Base-by-base conservation (phyloP, 2,888 invertebrate genomes). In the Charanyca ferruginea region DNA sequence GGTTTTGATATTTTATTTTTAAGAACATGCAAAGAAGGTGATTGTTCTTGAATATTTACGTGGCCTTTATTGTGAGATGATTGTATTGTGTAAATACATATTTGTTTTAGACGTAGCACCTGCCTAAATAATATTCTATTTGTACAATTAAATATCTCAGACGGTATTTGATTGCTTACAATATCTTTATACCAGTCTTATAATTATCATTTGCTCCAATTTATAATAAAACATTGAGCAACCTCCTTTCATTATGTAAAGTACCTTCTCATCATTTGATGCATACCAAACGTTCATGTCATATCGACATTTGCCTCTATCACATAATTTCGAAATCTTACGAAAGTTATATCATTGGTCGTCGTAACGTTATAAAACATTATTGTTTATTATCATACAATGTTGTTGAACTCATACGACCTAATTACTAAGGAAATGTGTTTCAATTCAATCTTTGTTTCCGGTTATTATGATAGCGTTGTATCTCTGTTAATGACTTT, bases 361-460 rank as follows among this genome's bases (percentile, higher is more conserved):
- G n/a, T n/a, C n/a, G n/a, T 41, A 49, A 61, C 13, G 53, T 44
- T 58, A 62, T 48, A 23, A 54, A 69, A 59, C 45, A 59, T 35
- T 1, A 77, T 65, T 72, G 65, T 65, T 54, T 68, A 68, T 54
- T 64, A 73, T 66, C 66, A 55, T 28, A 44, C 55, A 67, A 73
- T 80, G 85, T 81, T 82, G 76, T 82, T 82, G 83, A 87, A 85
- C 87, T 80, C 81, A 45, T 47, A 48, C 79, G 87, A 85, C 89
- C 89, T 57, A 86, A 82, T 87, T 87, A 77, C 48, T 52, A 55
- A 78, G 83, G 86, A 86, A 86, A 79, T 73, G 75, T 75, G 73
- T 78, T 80, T 75, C 57, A 79, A 76, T 75, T 75, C 68, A 69
- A 73, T 72, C 55, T 73, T 57, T 32, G 55, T 65, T 80, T 79